These are phyloP conservation scores for Galerucella pusilla DNA, from an alignment of 2,888 invertebrate genomes.

Conservation along the genomic window DNA sequence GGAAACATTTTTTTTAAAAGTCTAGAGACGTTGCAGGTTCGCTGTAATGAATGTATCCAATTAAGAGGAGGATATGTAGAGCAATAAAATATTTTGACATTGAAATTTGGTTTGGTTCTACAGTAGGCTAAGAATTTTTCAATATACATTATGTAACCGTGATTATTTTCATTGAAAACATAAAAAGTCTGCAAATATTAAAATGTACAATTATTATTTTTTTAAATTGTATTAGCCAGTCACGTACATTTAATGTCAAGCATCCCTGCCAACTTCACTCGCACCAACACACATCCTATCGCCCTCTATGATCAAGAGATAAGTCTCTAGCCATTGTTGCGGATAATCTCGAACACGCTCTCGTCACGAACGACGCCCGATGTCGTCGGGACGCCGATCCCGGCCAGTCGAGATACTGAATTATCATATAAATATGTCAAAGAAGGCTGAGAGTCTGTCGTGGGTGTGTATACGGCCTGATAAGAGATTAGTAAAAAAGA, in stretches of 20 bases:
- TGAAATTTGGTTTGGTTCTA: no score
- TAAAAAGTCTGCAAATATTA: no score
- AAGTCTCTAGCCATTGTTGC: conserved; percentile 54
- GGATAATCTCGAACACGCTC: conserved; percentile 63
- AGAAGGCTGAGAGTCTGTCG: conserved; percentile 40
- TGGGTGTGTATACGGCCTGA: conserved; percentile 41
- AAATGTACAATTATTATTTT: no score
- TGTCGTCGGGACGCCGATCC: conserved; percentile 43
- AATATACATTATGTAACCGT: no score
- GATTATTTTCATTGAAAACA: no score
- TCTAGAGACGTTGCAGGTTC: no score
- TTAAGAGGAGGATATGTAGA: no score
- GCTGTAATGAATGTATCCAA: no score
- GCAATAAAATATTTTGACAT: no score
- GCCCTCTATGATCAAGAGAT: conserved; percentile 60
- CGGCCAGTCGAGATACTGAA: conserved; percentile 44
- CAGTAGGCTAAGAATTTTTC: no score
- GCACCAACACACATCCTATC: conserved; percentile 37
- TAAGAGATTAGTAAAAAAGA: conserved; percentile 40
- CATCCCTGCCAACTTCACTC: conserved; percentile 44
- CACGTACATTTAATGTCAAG: conserved; percentile 35
- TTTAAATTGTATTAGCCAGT: no score
- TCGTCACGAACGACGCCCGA: conserved; percentile 51
- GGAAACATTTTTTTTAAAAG: no score
- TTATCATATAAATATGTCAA: conserved; percentile 58